Base-by-base conservation (phyloP, 2,797 vertebrate species). In the Mastacembelus armatus region DNA sequence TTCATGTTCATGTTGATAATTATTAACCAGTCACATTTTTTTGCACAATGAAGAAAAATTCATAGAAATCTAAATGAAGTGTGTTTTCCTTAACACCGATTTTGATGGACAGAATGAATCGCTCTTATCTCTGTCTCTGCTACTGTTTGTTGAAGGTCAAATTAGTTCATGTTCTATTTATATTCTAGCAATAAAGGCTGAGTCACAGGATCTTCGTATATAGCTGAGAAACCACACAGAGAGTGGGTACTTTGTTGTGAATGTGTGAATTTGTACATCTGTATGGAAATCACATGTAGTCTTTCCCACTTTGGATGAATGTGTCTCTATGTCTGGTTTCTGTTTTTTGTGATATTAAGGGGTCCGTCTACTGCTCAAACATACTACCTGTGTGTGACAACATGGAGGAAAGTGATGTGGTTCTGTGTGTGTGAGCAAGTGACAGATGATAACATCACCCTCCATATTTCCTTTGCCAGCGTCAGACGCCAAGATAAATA, bases 401-500 rank as follows among this genome's bases (percentile, higher is more conserved):
- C 42, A n/a, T 5, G 0, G 4, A 35, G 55, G 49, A 47, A 71
- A 50, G 38, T 61, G 56, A 15, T 19, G 33, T 39, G 42, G 10
- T 15, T 68, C 14, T 26, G 44, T 59, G 42, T 44, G 33, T 61
- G 44, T 58, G 43, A 21, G 50, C 50, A 60, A 18, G 65, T 62
- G 83, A 84, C 79, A 71, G 77, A 63, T 30, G 77, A 91, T 89
- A 80, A 59, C 70, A 86, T 85, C 87, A 63, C 59, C 67, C 44
- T 74, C 55, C 54, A 67, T 83, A 85, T 89, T 85, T 91, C 85
- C 86, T 89, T 77, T 82, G 72, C 71, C 61, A 44, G 65, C 29
- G 74, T 81, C 79, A 83, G 85, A 73, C 67, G 52, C 78, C 74
- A 63, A 69, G 76, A 71, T 49, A 27, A 85, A 84, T 63, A 71